Evolutionary conservation across 2,797 vertebrate genomes (phyloP), one percentile per base, ranked within the genome.

Genomic region (Hydrophis major): DNA sequence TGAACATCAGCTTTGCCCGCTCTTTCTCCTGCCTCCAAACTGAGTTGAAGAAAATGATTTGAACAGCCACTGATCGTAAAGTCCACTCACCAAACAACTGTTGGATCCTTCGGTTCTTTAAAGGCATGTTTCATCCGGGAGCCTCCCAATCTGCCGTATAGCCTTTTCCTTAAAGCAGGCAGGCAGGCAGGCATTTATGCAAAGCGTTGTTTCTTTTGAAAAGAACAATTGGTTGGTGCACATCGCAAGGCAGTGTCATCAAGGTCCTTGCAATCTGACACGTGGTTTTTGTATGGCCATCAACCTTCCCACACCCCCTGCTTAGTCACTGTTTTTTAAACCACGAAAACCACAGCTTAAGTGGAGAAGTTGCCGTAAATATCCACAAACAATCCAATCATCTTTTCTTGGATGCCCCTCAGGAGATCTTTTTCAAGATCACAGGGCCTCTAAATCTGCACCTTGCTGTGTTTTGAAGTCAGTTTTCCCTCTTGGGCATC

Each of bases 271-370:
- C 20, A 8, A 57, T 87, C 87, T 57, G 32, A 90, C 32, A 63
- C 14, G n/a, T 22, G 12, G 8, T 27, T 90, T 90, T 42, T 59
- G 18, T 60, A 56, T 2, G 28, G 25, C 74, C 13, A 55, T 42
- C 32, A 37, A 37, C 28, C 53, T 89, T 42, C 5, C 57, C 20
- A 53, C 20, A 27, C 28, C 22, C 59, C 59, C 28, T 16, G 22
- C 37, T 90, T 93, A 93, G 60, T 90, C 92, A 93, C 25, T 87
- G 50, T 69, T 69, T 90, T 57, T n/a, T 8, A 74, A 69, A 6
- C 92, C 89, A 50, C 8, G 83, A 87, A 87, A 93, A 57, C 53
- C 78, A 87, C 61, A 87, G 50, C 83, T 55, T 37, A 47, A 47
- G 2, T 42, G 27, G 28, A 27, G 37, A 87, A 18, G 27, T 32